Evolutionary conservation across 2,113 vertebrate species (phyloP), one percentile per base, ranked within the genome.

Genomic region (Otocyon megalotis): DNA sequence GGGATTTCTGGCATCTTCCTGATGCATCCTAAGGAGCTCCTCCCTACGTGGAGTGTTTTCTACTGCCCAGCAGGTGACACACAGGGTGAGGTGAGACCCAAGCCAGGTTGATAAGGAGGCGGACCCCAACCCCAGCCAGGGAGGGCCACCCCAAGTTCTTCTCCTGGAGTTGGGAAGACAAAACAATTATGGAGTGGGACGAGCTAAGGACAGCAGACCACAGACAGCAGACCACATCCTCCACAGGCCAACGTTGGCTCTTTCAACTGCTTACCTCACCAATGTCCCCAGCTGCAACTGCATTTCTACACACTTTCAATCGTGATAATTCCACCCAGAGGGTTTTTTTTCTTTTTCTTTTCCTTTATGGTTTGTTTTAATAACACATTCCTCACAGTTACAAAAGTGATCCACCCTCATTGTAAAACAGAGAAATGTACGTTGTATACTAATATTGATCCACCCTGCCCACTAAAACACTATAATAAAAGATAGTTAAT

Each of bases 71-170:
- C 4, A n/a, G 58, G 48, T 32, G 19, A 58, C 24, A 10, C 48
- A 6, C 69, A 69, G 20, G 76, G 20, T 3, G 11, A 50, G 63
- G 13, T 0, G 1, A 77, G 32, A 8, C 84, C 35, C 54, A 89
- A 54, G 50, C 19, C 35, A 37, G 4, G 48, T n/a, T 24, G 63
- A 26, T 16, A 35, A 22, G 63, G n/a, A 43, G 72, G 24, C 26
- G 67, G 58, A 56, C 2, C 43, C 81, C 3, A 37, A 32, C 24
- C 54, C 50, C 48, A 81, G 30, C 43, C n/a, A 84, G 65, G n/a
- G 43, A n/a, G 30, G 10, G 19, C 13, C 15, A 26, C 2, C 50
- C 8, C 16, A 3, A 2, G 3, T 10, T 7, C 9, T 0, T 91
- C 56, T 37, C 48, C n/a, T 15, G 16, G 26, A 14, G 13, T 1